Evolutionary conservation across 2,888 invertebrate genomes (phyloP).

Genomic region (Leptopilina myrica): DNA sequence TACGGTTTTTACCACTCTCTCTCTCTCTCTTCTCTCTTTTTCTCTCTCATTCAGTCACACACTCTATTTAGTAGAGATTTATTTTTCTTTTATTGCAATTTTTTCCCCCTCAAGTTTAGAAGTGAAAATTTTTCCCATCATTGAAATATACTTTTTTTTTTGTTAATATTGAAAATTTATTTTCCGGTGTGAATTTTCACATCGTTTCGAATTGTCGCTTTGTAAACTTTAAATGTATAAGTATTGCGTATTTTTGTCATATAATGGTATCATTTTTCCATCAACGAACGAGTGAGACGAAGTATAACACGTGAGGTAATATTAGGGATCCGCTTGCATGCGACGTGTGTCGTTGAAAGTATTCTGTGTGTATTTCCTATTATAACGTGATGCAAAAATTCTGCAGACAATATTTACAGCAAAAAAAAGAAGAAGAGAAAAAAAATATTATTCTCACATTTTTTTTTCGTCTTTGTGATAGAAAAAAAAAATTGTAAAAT

Average conservation of each 20-base stretch:
- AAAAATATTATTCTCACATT: neutral
- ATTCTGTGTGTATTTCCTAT: neutral
- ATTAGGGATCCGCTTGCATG: conserved; percentile 8
- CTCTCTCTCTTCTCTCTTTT: neutral
- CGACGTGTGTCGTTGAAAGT: neutral
- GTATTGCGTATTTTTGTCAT: conserved; percentile 4
- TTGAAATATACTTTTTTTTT: too few relatives aligned
- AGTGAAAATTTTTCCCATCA: too few relatives aligned
- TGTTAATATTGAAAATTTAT: too few relatives aligned
- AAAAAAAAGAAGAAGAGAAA: neutral
- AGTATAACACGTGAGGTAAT: conserved; percentile 22
- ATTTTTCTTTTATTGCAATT: too few relatives aligned
- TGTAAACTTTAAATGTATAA: neutral
- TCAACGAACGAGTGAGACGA: neutral
- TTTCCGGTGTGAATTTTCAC: neutral
- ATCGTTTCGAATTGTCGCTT: neutral
- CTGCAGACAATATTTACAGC: neutral
- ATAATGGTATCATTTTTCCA: conserved; percentile 32
- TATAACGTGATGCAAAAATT: conserved; percentile 16
- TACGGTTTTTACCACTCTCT: neutral
- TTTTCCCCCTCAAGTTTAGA: too few relatives aligned
- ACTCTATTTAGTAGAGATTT: too few relatives aligned
- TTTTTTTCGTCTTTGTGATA: neutral
- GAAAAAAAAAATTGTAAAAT: neutral
- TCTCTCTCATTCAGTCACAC: neutral